Evolutionary conservation across 2,888 invertebrate genomes (phyloP), one percentile per base, ranked within the genome.

Genomic region (Uropetala carovei): DNA sequence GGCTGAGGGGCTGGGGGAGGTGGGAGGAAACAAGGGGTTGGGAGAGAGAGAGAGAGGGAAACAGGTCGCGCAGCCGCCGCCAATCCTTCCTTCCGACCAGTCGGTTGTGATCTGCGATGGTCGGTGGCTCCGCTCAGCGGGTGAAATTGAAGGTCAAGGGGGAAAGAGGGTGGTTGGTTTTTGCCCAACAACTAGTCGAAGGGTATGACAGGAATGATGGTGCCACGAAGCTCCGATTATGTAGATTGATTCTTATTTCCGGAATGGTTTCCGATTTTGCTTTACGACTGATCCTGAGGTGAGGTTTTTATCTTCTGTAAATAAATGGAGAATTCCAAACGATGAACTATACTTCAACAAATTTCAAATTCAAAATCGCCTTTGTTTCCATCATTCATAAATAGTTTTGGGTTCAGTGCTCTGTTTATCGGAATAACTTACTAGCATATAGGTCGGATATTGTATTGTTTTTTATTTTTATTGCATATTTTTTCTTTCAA

Each of bases 71-170:
- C 18, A 5, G 60, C 13, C 60, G 68, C 68, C 68, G 22, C 43
- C 43, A 68, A 22, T 68, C 68, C 75, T 43, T 43, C 43, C 43
- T 43, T 43, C 43, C 43, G 43, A 43, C 43, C 27, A 14, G 75
- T 75, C 27, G 75, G 27, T 43, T 43, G 43, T 43, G 43, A 43
- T 43, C 43, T 43, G 43, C 43, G 43, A 43, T 43, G 43, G 43
- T 43, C 43, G 1, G 43, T 43, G 43, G 43, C 43, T 43, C 43
- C 43, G 43, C 43, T 1, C 43, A 43, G 43, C 43, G 43, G 27
- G 9, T 22, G 75, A 75, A 11, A 68, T 68, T 75, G 75, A 75
- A 75, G 75, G 75, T 75, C 75, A 75, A 75, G 75, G 75, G 75
- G 75, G 75, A 75, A 75, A 22, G 75, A 27, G 75, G 75, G 27